These are phyloP conservation scores for Euproctis similis DNA, from an alignment of 2,888 invertebrate species.

Conservation along the genomic window DNA sequence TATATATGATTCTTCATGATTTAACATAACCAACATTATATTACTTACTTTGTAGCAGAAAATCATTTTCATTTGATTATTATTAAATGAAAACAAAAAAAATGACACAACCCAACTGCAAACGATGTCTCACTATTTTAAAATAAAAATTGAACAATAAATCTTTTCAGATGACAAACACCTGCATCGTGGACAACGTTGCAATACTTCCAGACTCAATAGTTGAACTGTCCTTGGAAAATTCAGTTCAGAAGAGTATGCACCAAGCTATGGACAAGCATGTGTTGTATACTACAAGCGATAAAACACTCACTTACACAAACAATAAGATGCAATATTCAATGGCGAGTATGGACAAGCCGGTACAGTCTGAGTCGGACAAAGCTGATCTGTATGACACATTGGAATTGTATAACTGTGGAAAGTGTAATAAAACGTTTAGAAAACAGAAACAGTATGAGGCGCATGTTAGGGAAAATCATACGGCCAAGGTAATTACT, in stretches of 20 bases:
- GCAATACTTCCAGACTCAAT: constrained; percentile 62
- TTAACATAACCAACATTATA: too few relatives aligned
- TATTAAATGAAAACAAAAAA: too few relatives aligned
- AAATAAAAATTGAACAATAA: too few relatives aligned
- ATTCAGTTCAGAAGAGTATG: constrained; percentile 59
- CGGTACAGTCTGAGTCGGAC: constrained; percentile 29
- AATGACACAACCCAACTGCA: too few relatives aligned
- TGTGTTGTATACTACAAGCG: constrained; percentile 50
- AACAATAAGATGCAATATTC: constrained; percentile 57
- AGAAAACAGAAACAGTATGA: constrained; percentile 79
- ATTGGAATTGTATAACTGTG: constrained; percentile 49
- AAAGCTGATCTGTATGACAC: constrained; percentile 51
- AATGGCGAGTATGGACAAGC: constrained; percentile 51
- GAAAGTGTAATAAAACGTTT: constrained; percentile 74
- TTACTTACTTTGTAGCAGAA: too few relatives aligned
- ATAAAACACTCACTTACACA: constrained; percentile 46
- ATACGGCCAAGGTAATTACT: constrained; percentile 47
- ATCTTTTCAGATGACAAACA: constrained; percentile 55
- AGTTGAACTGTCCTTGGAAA: constrained; percentile 64
- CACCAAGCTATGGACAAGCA: constrained; percentile 65
- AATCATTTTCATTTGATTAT: too few relatives aligned
- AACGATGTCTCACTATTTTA: too few relatives aligned
- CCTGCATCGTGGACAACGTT: constrained; percentile 65
- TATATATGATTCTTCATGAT: too few relatives aligned
- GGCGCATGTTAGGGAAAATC: constrained; percentile 76